Evolutionary conservation across 2,797 vertebrate species (phyloP), one percentile per base, ranked within the genome.

Genomic region (Cyprinella venusta): DNA sequence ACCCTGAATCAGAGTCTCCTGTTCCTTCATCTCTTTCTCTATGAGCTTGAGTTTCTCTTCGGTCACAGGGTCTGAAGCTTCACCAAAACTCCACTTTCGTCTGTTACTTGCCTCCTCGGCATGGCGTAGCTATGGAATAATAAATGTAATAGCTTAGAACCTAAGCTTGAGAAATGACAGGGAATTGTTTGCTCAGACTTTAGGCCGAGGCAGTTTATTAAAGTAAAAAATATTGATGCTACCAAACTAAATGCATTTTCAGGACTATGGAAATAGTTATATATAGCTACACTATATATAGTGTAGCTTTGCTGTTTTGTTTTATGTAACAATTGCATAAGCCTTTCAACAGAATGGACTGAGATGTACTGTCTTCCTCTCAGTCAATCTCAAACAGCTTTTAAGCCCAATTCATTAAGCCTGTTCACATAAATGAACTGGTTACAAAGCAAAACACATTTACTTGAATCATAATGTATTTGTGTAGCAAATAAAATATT

Each of bases 1-100:
- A 70, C 97, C 98, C 86, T 96, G 96, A 88, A 99, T 96, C 71
- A 99, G 95, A 1, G 86, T 93, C 89, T 99, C 98, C 90, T 99
- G 97, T 87, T 97, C 95, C 69, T 93, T 91, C 8, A 97, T 91
- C 89, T 99, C 97, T 91, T 97, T 97, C 82, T 93, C 90, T 30
- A 98, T 94, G 85, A 95, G 90, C 74, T 92, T 90, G 19, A 97
- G 84, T 84, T 93, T 96, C 85, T 96, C 95, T 59, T 94, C 93
- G 81, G 92, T 91, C 45, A 93, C 68, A 71, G 93, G 90, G 87
- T 92, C 92, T 68, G 87, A 1, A 61, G 87, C 65, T 76, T 93
- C 90, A 4, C 86, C 90, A 76, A 90, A 84, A 50, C 88, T 74
- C 92, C 91, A 91, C 5, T 75, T 93, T 64, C 88, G 93, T 84